Percentiles rank a stretch among this genome's conserved stretches.
phyloP scores from a whole-genome alignment of 1,140 invertebrate species.

The Scaptomyza pallida region DNA sequence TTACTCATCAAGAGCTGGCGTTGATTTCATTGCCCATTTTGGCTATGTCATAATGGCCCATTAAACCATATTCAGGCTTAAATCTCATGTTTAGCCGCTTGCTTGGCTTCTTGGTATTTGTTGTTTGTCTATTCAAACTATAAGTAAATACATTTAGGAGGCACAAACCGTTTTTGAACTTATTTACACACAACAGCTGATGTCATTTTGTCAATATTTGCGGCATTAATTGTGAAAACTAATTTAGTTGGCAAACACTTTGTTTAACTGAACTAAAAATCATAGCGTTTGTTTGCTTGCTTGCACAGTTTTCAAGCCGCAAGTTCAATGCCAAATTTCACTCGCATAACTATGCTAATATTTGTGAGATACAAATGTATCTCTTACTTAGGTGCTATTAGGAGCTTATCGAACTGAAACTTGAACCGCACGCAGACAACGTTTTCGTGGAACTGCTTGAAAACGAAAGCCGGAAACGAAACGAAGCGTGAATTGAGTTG shows the following conservation, averaged over 20 bases:
- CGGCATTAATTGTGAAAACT: slow-evolving; percentile 67
- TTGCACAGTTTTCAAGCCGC: slow-evolving; percentile 42
- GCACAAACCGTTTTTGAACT: slow-evolving; percentile 21
- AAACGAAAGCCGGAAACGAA: slow-evolving; percentile 34
- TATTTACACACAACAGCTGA: slow-evolving; percentile 42
- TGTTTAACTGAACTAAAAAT: slow-evolving; percentile 30
- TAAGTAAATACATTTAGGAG: slow-evolving; percentile 35
- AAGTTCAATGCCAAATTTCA: slow-evolving; percentile 70
- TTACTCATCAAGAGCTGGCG: neutral
- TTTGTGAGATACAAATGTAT: slow-evolving; percentile 1
- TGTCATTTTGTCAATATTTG: slow-evolving; percentile 75
- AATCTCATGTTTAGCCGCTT: slow-evolving; percentile 13
- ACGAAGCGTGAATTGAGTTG: slow-evolving; percentile 14
- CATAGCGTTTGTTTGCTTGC: slow-evolving; percentile 46
- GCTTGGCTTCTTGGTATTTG: slow-evolving; percentile 38
- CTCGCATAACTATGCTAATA: slow-evolving; percentile 19
- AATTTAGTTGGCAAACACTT: slow-evolving; percentile 71
- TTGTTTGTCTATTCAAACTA: slow-evolving; percentile 32
- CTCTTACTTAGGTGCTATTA: slow-evolving; percentile 8
- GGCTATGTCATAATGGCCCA: slow-evolving; percentile 12
- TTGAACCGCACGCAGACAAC: slow-evolving; percentile 54
- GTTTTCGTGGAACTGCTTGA: slow-evolving; percentile 46
- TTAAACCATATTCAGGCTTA: slow-evolving; percentile 16
- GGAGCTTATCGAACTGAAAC: slow-evolving; percentile 6
- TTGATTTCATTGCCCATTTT: slow-evolving; percentile 10